Percentiles rank a stretch among this genome's conserved stretches.
Evolutionary conservation across 2,113 vertebrate species (phyloP).

Genomic region (Nannospalax galili): DNA sequence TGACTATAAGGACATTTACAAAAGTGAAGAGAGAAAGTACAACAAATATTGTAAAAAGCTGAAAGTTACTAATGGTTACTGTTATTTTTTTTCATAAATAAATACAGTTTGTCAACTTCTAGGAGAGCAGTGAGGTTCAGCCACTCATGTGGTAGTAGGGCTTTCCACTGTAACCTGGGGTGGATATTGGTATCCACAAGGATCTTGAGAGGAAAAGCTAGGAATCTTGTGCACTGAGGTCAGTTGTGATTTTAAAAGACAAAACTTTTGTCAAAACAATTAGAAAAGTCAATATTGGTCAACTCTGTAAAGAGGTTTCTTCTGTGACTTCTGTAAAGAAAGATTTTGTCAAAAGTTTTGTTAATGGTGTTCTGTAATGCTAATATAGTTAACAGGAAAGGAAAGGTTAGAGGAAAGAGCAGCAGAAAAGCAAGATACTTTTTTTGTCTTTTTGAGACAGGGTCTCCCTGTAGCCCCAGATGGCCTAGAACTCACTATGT

Average conservation of each 20-base stretch:
- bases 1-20: constrained; percentile 19
- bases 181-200: neutral
- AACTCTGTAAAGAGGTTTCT: neutral
- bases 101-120: neutral
- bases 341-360: neutral
- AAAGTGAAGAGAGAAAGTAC: constrained; percentile 6
- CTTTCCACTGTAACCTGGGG: neutral
- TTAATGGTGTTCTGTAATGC: neutral
- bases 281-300: neutral
- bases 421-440: neutral
- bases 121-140: neutral
- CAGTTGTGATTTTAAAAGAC: neutral
- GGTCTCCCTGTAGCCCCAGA: no score
- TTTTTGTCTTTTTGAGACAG: no score
- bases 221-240: neutral
- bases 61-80: neutral
- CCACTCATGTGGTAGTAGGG: neutral
- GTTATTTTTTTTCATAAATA: constrained; percentile 31
- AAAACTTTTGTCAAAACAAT: neutral
- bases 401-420: neutral
- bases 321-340: neutral
- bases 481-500: no score
- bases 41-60: neutral
- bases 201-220: neutral
- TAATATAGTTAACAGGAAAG: neutral